Percentiles rank a stretch among this genome's conserved stretches.
phyloP scores from a whole-genome alignment of 2,888 invertebrate species.

The Linnaemya tessellans region DNA sequence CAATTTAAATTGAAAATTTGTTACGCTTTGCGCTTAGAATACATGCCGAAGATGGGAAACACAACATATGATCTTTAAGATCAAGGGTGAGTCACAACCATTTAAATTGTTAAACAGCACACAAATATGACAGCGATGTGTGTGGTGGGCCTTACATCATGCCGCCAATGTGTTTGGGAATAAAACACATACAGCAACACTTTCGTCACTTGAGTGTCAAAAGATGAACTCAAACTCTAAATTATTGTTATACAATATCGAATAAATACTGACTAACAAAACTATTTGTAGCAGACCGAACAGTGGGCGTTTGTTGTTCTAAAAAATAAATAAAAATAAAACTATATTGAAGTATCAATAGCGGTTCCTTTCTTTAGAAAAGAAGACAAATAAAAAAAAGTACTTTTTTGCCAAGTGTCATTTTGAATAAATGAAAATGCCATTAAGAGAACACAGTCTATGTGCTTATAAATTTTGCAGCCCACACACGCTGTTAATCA shows the following conservation, averaged over 20 bases:
- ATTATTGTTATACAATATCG: not conserved
- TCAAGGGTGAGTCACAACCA: conserved; percentile 70
- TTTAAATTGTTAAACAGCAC: conserved; percentile 1
- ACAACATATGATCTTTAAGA: conserved; percentile 56
- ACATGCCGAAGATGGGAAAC: not conserved
- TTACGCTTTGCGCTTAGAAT: conserved; percentile 75
- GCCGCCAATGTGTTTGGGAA: conserved; percentile 59
- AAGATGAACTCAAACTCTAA: conserved; percentile 65
- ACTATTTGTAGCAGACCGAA: conserved; percentile 31
- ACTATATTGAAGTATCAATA: conserved; percentile 19
- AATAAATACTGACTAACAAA: conserved; percentile 45
- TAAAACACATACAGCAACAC: conserved; percentile 37
- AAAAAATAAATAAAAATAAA: not conserved
- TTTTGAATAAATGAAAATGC: conserved; percentile 44
- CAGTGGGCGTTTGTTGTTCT: conserved; percentile 67
- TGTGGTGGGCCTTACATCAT: conserved; percentile 43
- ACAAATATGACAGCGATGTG: conserved; percentile 56
- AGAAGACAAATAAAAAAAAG: conserved; percentile 5
- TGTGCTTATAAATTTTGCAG: conserved; percentile 45
- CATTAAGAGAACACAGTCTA: conserved; percentile 35
- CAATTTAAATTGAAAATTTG: conserved; percentile 80
- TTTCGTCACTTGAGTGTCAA: conserved; percentile 69
- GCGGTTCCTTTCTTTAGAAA: conserved; percentile 34
- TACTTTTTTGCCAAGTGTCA: conserved; percentile 59
- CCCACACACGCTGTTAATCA: conserved; percentile 67